Evolutionary conservation across 1,140 invertebrate genomes (phyloP), one percentile per base, ranked within the genome.

Genomic region (Rhyzopertha dominica): DNA sequence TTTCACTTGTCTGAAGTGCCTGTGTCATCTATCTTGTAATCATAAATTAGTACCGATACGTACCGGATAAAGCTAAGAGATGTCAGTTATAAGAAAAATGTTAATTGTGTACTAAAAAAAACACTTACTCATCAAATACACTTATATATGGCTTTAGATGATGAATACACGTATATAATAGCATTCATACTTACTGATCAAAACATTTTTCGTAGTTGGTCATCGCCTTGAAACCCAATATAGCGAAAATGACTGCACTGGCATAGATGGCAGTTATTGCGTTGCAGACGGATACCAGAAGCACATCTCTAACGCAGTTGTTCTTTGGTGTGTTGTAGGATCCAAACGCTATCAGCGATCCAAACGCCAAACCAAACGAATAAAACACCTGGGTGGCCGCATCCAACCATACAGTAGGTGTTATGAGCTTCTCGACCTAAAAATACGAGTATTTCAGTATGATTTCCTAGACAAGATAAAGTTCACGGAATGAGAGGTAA

Each of bases 311-410:
- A 24, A 91, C 87, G 63, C 87, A 91, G 69, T 94, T 90, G 71
- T 94, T 93, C 63, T 91, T 84, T 1, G 87, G 83, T 3, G 85
- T 82, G 61, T 94, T 94, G 71, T 94, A 94, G 37, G 85, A 89
- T 25, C 88, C 89, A 59, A 93, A 94, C 1, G 90, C 89, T 56
- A 93, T 92, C 18, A 94, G 73, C 0, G 90, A 91, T 13, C 92
- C 92, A 66, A 95, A 96, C 12, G 89, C 92, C 51, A 95, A 71
- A 8, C 92, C 92, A 65, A 96, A 90, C 3, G 87, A 92, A 69
- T 95, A 96, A 70, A 95, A 95, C 10, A 96, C 92, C 77, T 96
- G 93, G 0, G 90, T 94, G 5, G 91, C 91, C 3, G 93, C 92
- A 64, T 94, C 91, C 54, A 94, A 71, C 93, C 93, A 95, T 1